Evolutionary conservation across 1,140 invertebrate species (phyloP).

Genomic region (Drosophila novamexicana): DNA sequence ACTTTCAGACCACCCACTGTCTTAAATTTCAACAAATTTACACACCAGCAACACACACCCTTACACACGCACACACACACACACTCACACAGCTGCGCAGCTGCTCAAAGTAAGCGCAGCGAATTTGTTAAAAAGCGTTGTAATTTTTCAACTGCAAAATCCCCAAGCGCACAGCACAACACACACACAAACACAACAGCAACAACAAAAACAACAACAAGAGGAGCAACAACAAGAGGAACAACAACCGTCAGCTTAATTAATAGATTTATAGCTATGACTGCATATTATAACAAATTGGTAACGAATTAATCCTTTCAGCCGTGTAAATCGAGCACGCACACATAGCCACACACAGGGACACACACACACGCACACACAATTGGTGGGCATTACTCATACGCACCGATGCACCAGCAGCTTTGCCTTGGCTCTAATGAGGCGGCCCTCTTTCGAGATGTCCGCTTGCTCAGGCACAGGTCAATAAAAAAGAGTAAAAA

Average conservation of each 20-base stretch:
- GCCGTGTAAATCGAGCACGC: slow-evolving; percentile 64
- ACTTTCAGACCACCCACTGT: slow-evolving; percentile 75
- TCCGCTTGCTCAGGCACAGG: slow-evolving; percentile 19
- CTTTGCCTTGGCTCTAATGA: slow-evolving; percentile 51
- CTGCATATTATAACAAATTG: slow-evolving; percentile 77
- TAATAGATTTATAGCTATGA: slow-evolving; percentile 80
- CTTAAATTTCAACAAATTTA: slow-evolving; percentile 77
- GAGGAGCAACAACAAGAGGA: slow-evolving; percentile 1
- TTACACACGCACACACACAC: not conserved
- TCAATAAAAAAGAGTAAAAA: slow-evolving; percentile 79
- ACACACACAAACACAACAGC: slow-evolving; percentile 6
- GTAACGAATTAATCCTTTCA: slow-evolving; percentile 81
- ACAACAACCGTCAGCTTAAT: slow-evolving; percentile 76
- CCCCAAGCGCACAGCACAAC: slow-evolving; percentile 2
- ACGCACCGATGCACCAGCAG: slow-evolving; percentile 58
- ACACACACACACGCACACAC: slow-evolving; percentile 2
- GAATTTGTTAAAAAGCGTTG: slow-evolving; percentile 56
- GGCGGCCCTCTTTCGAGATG: slow-evolving; percentile 29
- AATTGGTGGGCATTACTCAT: slow-evolving; percentile 66
- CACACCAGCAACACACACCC: slow-evolving; percentile 47
- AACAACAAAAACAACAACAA: slow-evolving; percentile 11
- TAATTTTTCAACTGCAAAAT: slow-evolving; percentile 56
- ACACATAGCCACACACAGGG: slow-evolving; percentile 1
- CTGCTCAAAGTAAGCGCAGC: slow-evolving; percentile 47
- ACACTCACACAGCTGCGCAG: slow-evolving; percentile 26